Percentiles rank a stretch among this genome's conserved stretches.
Conservation (phyloP, 2,888 invertebrate species). For the Rhingia campestris region DNA sequence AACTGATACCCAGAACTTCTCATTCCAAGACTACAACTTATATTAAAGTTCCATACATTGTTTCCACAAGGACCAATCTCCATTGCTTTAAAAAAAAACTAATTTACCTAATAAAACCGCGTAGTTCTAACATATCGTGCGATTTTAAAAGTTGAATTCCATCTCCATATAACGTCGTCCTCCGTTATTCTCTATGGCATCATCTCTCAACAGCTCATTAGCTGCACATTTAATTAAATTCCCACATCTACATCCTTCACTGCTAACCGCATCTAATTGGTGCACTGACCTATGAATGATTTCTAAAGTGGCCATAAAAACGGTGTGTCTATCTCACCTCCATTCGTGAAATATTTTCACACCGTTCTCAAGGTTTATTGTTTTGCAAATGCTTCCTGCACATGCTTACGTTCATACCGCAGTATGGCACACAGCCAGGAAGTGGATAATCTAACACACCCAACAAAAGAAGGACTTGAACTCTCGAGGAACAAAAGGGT, state of each 20-base stretch:
- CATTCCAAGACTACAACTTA: too few relatives aligned
- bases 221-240: slow-evolving; percentile 10
- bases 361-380: slow-evolving; percentile 41
- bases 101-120: too few relatives aligned
- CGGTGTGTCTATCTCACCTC: neutral
- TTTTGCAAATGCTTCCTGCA: slow-evolving; percentile 39
- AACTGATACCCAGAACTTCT: too few relatives aligned
- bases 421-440: neutral
- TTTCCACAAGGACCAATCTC: too few relatives aligned
- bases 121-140: too few relatives aligned
- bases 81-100: too few relatives aligned
- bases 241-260: neutral
- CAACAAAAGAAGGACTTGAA: slow-evolving; percentile 30
- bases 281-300: slow-evolving; percentile 14
- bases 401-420: slow-evolving; percentile 19
- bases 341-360: slow-evolving; percentile 35
- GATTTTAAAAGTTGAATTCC: neutral
- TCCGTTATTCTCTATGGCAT: neutral
- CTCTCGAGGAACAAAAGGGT: slow-evolving; percentile 13
- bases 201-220: neutral
- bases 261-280: neutral
- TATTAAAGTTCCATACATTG: too few relatives aligned
- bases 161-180: too few relatives aligned
- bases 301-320: slow-evolving; percentile 24
- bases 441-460: slow-evolving; percentile 43